Conservation (phyloP, 2,888 invertebrate genomes). For the Agrochola lota region DNA sequence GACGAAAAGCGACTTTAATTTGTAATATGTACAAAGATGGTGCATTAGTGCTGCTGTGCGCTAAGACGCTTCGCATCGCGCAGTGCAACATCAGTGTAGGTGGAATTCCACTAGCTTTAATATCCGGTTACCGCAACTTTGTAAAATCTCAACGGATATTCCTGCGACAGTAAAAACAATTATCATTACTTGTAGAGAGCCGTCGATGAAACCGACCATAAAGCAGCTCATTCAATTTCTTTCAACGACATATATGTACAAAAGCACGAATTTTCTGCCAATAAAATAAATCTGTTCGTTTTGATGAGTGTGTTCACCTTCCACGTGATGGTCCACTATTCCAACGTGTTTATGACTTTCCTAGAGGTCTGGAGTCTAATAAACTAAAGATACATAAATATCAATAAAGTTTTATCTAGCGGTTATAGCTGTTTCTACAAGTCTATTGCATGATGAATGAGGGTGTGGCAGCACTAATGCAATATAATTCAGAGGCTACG, state of each 20-base stretch:
- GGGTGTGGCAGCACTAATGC: conserved; percentile 7
- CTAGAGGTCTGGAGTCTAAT: conserved; percentile 41
- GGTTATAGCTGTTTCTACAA: conserved; percentile 27
- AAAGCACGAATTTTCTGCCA: conserved; percentile 18
- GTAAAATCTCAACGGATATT: conserved; percentile 9
- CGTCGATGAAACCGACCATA: conserved; percentile 11
- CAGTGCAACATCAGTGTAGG: neutral
- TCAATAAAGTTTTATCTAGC: conserved; percentile 55
- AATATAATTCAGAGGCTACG: conserved; percentile 1
- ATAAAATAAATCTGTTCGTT: conserved; percentile 39
- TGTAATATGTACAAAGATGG: neutral
- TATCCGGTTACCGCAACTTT: conserved; percentile 5
- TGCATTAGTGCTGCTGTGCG: neutral
- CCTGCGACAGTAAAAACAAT: conserved; percentile 9
- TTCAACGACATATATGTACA: neutral
- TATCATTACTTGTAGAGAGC: conserved; percentile 16
- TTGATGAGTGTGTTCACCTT: conserved; percentile 56
- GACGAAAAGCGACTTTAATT: neutral
- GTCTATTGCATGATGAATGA: conserved; percentile 25
- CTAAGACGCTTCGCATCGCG: neutral
- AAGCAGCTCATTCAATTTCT: conserved; percentile 12
- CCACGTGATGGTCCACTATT: conserved; percentile 21
- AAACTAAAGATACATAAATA: conserved; percentile 49
- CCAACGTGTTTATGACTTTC: conserved; percentile 49
- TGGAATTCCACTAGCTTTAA: conserved; percentile 23